Conservation (phyloP, 2,113 vertebrate genomes). For the Atherinomorus stipes region DNA sequence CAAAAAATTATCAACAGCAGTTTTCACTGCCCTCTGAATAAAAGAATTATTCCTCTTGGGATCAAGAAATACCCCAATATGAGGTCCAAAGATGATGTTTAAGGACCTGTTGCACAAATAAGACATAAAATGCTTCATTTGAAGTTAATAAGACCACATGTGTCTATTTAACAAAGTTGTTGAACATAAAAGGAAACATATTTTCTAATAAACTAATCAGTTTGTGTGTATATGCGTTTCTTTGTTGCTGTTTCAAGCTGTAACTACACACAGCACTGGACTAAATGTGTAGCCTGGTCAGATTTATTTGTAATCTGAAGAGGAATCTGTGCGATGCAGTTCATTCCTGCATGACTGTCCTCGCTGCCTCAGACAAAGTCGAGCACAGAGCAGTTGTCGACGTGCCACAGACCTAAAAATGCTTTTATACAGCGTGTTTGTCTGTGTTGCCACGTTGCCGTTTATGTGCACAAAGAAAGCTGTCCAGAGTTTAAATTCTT, state of each 20-base stretch:
- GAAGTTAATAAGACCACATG: no score
- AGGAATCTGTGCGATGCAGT: background rate
- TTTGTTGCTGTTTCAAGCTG: no score
- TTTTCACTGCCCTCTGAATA: no score
- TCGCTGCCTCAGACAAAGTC: constrained; percentile 12
- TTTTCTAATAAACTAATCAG: no score
- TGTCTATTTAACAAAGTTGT: no score
- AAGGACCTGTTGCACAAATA: background rate
- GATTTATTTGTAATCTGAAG: background rate
- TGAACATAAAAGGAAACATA: no score
- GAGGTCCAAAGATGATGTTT: no score
- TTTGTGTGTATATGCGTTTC: no score
- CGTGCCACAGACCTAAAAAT: constrained; percentile 2
- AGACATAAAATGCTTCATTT: background rate
- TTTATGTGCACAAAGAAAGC: constrained; percentile 43
- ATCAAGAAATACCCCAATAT: no score
- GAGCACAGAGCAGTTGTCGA: background rate
- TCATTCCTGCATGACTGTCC: background rate
- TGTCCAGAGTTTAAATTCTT: constrained; percentile 33
- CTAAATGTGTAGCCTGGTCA: background rate
- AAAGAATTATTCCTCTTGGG: no score
- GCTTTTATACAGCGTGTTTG: constrained; percentile 18
- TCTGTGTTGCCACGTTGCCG: constrained; percentile 20
- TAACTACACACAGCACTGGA: background rate
- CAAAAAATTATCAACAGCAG: no score